Percentiles rank a stretch among this genome's conserved stretches.
phyloP scores from a whole-genome alignment of 1,140 invertebrate genomes.

The Aethina tumida region DNA sequence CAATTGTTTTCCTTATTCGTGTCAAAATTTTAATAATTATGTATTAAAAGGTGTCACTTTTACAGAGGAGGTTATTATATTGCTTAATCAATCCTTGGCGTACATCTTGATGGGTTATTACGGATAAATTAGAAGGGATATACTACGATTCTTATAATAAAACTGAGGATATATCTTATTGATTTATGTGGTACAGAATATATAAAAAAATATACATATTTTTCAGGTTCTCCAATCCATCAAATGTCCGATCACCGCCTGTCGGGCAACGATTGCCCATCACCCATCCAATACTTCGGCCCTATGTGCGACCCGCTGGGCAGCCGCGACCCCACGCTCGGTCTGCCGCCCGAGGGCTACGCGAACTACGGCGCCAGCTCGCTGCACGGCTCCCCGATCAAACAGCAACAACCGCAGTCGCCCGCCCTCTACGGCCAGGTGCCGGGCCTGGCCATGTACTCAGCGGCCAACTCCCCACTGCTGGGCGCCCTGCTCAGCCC shows the following conservation, averaged over 20 bases:
- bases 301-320: conserved; percentile 6
- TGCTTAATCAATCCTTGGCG: too few relatives aligned
- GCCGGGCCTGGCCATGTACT: conserved; percentile 26
- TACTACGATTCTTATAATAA: neutral
- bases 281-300: conserved; percentile 28
- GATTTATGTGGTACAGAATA: neutral
- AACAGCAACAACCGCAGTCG: conserved; percentile 17
- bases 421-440: conserved; percentile 21
- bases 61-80: too few relatives aligned
- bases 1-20: too few relatives aligned
- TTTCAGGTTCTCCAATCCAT: conserved; percentile 57
- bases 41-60: too few relatives aligned
- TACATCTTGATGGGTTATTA: too few relatives aligned
- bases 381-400: conserved; percentile 28
- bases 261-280: conserved; percentile 20
- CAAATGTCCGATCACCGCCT: conserved; percentile 35
- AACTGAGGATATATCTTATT: neutral
- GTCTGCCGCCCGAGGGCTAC: conserved; percentile 20
- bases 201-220: neutral
- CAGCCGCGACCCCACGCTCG: conserved; percentile 19
- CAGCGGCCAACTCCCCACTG: conserved; percentile 23
- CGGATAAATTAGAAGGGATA: too few relatives aligned
- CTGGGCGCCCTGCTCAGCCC: conserved; percentile 25
- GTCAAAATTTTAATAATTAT: too few relatives aligned
- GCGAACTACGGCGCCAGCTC: conserved; percentile 23